Conservation (phyloP, 2,113 vertebrate species). For the Crotalus horridus region DNA sequence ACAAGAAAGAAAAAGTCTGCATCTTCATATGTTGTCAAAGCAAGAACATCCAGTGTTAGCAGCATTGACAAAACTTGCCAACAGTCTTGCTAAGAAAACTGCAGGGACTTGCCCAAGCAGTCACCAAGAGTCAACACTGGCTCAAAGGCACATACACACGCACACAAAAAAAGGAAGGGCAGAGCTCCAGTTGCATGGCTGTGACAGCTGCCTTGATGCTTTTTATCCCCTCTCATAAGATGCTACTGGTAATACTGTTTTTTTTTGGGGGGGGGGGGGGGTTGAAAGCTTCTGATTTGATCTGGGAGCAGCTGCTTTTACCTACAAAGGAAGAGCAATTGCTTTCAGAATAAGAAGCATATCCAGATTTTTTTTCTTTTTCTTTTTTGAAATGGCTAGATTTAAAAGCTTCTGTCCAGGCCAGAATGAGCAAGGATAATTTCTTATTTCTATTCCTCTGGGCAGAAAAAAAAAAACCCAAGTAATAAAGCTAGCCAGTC, state of each 20-base stretch:
- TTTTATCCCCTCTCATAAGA: not conserved
- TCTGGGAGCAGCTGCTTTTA: not conserved
- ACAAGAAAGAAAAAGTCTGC: too few species aligned
- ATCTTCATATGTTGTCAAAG: too few species aligned
- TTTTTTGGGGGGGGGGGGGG: not conserved
- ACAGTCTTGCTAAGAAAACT: not conserved
- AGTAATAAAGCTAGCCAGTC: not conserved
- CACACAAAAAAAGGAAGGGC: not conserved
- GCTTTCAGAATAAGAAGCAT: not conserved
- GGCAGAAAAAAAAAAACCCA: not conserved
- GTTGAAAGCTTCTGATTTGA: not conserved
- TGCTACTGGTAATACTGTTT: not conserved
- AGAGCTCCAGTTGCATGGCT: not conserved
- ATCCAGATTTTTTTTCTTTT: not conserved
- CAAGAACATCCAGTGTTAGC: too few species aligned
- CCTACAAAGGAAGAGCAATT: not conserved
- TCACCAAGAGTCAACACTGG: not conserved
- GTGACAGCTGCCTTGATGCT: not conserved
- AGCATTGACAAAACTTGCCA: not conserved
- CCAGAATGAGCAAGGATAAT: not conserved
- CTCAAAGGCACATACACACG: not conserved
- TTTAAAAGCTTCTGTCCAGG: not conserved
- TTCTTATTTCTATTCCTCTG: not conserved
- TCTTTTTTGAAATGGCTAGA: not conserved
- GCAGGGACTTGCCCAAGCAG: not conserved